A percentile compares a stretch with the other conserved stretches of the same genome.
phyloP scores from a whole-genome alignment of 2,797 vertebrate genomes.

The Erpetoichthys calabaricus region DNA sequence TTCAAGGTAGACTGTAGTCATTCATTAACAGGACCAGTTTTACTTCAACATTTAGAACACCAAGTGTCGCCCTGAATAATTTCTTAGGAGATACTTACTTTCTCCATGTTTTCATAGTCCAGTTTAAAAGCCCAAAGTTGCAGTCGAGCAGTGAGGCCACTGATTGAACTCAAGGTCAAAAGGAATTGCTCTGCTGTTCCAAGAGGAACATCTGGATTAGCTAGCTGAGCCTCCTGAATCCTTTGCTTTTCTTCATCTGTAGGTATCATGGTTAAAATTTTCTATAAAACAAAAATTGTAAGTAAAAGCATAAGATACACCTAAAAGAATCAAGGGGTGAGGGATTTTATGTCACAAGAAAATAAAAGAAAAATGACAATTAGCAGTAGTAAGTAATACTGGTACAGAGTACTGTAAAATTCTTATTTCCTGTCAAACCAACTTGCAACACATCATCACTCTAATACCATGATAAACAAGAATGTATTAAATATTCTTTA shows the following conservation, averaged over 20 bases:
- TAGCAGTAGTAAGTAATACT: not conserved
- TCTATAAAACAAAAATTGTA: conserved; percentile 42
- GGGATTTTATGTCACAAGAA: not conserved
- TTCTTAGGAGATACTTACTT: conserved; percentile 42
- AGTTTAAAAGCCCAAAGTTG: conserved; percentile 96
- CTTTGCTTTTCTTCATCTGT: conserved; percentile 94
- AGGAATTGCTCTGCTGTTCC: conserved; percentile 91
- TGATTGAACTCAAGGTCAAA: conserved; percentile 77
- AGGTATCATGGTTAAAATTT: conserved; percentile 90
- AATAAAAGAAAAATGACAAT: not conserved
- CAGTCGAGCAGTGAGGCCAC: conserved; percentile 63
- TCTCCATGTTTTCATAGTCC: conserved; percentile 85
- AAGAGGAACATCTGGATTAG: conserved; percentile 74
- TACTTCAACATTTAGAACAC: too few relatives aligned
- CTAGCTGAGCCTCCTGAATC: conserved; percentile 89
- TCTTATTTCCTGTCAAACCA: too few relatives aligned
- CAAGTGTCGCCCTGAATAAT: not conserved
- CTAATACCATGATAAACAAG: too few relatives aligned
- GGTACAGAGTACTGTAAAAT: too few relatives aligned
- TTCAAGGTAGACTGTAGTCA: too few relatives aligned
- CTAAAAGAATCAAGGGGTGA: not conserved
- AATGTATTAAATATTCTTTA: too few relatives aligned
- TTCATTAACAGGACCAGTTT: too few relatives aligned
- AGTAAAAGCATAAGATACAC: not conserved
- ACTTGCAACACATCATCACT: too few relatives aligned